Conservation (phyloP, 2,888 invertebrate species). For the Cantharis rustica region DNA sequence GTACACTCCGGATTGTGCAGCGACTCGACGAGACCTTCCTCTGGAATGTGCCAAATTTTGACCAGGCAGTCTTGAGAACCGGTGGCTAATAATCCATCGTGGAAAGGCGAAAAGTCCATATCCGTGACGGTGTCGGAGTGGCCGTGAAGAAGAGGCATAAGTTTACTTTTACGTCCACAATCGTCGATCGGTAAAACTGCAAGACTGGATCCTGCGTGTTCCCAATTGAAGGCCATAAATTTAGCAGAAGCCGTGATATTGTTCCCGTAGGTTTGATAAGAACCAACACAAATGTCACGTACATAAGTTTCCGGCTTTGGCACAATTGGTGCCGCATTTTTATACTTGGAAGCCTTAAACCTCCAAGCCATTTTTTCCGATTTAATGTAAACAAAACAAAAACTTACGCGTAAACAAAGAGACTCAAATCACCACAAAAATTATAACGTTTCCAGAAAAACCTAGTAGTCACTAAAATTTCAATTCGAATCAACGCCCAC, state of each 20-base stretch:
- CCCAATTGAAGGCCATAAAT: conserved; percentile 95
- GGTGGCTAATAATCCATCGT: conserved; percentile 89
- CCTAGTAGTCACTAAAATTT: background rate
- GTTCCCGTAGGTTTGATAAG: conserved; percentile 93
- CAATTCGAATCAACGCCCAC: conserved; percentile 2
- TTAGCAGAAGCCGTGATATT: conserved; percentile 92
- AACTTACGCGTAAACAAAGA: background rate
- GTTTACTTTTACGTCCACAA: conserved; percentile 86
- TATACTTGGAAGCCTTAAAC: conserved; percentile 97
- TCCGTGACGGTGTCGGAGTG: conserved; percentile 92
- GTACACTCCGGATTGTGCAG: conserved; percentile 79
- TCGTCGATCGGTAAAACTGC: conserved; percentile 88
- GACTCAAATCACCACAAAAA: background rate
- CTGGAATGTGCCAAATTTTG: conserved; percentile 90
- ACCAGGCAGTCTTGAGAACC: conserved; percentile 88
- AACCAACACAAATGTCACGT: conserved; percentile 88
- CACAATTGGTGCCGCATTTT: conserved; percentile 95
- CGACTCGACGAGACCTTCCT: conserved; percentile 74
- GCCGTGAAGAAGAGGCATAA: conserved; percentile 83
- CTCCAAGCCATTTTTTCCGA: conserved; percentile 80
- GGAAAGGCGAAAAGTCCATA: conserved; percentile 94
- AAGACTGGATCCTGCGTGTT: conserved; percentile 88
- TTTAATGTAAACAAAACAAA: background rate
- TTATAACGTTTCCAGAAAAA: background rate
- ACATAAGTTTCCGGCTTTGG: conserved; percentile 91